Conservation (phyloP, 1,140 invertebrate species). For the Orius laevigatus region DNA sequence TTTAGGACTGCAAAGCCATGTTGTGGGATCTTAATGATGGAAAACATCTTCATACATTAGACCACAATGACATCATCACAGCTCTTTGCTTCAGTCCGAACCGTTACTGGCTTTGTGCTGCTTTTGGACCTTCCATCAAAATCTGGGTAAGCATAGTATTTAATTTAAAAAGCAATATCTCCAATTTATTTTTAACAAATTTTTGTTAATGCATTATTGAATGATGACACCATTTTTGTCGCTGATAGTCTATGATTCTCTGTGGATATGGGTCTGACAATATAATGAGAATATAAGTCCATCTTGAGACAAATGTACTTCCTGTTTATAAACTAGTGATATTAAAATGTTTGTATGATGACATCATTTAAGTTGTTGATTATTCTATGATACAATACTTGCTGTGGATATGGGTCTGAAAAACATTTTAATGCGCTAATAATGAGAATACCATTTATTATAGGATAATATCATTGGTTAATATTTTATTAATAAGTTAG, state of each 20-base stretch:
- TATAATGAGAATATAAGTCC: no score
- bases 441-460: no score
- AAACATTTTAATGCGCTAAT: no score
- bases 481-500: no score
- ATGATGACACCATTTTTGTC: no score
- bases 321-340: no score
- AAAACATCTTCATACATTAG: slow-evolving; percentile 96
- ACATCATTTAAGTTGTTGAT: background rate
- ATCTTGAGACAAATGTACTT: no score
- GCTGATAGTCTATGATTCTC: background rate
- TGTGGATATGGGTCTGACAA: background rate
- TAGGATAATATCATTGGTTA: no score
- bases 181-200: background rate
- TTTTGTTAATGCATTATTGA: background rate
- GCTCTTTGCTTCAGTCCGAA: slow-evolving; percentile 98
- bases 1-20: slow-evolving; percentile 93
- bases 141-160: slow-evolving; percentile 62
- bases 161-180: slow-evolving; percentile 31
- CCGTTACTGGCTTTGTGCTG: slow-evolving; percentile 99
- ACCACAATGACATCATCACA: slow-evolving; percentile 97
- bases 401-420: background rate
- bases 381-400: background rate
- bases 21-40: slow-evolving; percentile 99
- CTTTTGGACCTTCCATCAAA: slow-evolving; percentile 96
- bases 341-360: slow-evolving; percentile 4